Evolutionary conservation across 2,888 invertebrate species (phyloP), one percentile per base, ranked within the genome.

Genomic region (Drosophila fungiperda): DNA sequence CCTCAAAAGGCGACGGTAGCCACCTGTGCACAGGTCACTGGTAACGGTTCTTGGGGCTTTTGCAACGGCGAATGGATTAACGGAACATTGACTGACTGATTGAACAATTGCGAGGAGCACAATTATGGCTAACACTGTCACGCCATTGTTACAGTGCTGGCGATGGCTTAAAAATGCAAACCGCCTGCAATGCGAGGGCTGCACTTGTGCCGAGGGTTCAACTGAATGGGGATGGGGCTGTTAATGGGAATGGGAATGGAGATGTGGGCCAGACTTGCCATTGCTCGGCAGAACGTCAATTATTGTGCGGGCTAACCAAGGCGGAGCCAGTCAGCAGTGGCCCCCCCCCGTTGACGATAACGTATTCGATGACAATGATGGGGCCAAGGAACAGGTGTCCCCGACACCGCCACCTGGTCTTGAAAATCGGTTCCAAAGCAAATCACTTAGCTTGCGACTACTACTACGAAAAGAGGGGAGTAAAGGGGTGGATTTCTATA

Each of bases 51-150:
- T 53, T 54, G 23, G 17, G 4, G 23, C 38, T 42, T 45, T 35
- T 50, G 32, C 26, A 73, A 26, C 50, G 54, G 53, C 35, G 17
- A 17, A 12, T 7, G 49, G 73, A 50, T 17, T 42, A 12, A n/a
- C 35, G 26, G 59, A 49, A 29, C 55, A 50, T 29, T 55, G 66
- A 50, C 32, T 63, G 69, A 20, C 55, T 66, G 74, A 70, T 61
- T 67, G 79, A 63, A 54, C 65, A 57, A 64, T 50, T 73, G 78
- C 26, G 59, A 15, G 32, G 58, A 12, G 49, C 76, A 57, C 68
- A 78, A 80, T 78, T 76, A 76, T 72, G 60, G 80, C 68, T 35
- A 76, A 68, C 77, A 80, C 72, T 54, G 76, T 52, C 71, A 76
- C 76, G 66, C 61, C 65, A 74, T 78, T 67, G 50, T 36, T 35